Conservation (phyloP, 2,113 vertebrate genomes). For the Puffinus mauretanicus region DNA sequence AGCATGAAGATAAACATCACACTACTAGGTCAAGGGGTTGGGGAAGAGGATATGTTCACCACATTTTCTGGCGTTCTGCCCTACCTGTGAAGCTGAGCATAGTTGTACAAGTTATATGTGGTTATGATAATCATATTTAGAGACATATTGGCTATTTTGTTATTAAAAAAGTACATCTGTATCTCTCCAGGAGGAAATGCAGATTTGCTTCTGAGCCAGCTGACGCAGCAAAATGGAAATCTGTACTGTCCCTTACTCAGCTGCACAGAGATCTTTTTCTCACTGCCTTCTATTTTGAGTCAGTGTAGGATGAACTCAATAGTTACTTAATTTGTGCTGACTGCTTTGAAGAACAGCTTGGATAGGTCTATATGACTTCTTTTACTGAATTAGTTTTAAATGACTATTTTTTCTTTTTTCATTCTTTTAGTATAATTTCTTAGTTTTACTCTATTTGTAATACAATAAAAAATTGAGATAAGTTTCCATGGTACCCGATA, state of each 20-base stretch:
- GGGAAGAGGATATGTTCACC: conserved; percentile 68
- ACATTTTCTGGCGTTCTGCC: conserved; percentile 66
- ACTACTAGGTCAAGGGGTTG: conserved; percentile 47
- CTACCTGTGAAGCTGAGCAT: conserved; percentile 28
- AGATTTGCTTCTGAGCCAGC: conserved; percentile 42
- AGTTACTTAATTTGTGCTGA: not conserved
- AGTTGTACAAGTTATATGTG: conserved; percentile 54
- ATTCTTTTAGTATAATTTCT: not conserved
- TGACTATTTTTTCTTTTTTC: not conserved
- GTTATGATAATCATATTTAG: conserved; percentile 67
- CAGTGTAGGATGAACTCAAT: not conserved
- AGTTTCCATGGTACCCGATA: not conserved
- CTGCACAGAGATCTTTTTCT: not conserved
- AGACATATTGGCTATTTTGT: conserved; percentile 56
- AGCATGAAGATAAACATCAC: conserved; percentile 70
- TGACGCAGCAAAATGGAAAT: conserved; percentile 49
- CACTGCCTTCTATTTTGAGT: not conserved
- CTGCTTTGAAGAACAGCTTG: not conserved
- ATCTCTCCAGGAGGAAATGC: conserved; percentile 49
- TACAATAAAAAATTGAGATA: not conserved
- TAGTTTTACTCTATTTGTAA: not conserved
- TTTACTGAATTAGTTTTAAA: not conserved
- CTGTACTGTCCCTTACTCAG: conserved; percentile 15
- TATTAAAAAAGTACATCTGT: conserved; percentile 58
- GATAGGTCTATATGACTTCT: not conserved